phyloP scores from a whole-genome alignment of 2,113 vertebrate genomes.

The Pristiophorus japonicus region DNA sequence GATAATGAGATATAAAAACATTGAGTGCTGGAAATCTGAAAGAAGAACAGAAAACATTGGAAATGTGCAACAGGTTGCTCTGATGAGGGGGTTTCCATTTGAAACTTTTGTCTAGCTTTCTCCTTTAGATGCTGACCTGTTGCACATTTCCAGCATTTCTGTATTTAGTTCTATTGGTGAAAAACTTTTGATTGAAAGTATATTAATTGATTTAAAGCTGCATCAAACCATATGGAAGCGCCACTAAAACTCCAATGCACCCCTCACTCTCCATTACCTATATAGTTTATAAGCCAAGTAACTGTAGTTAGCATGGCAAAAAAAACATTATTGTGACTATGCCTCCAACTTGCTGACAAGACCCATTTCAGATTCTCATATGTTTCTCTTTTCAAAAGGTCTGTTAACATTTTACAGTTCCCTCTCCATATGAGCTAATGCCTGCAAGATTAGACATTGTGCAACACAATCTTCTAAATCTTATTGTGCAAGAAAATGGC shows the following conservation, averaged over 20 bases:
- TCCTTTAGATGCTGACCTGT: neutral
- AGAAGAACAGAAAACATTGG: neutral
- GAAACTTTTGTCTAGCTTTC: neutral
- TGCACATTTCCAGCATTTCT: neutral
- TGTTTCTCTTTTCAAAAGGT: slow-evolving; percentile 32
- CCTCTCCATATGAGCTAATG: slow-evolving; percentile 30
- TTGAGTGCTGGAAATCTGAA: neutral
- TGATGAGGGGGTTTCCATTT: neutral
- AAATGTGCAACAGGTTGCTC: neutral
- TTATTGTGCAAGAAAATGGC: slow-evolving; percentile 27
- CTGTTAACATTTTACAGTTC: slow-evolving; percentile 23
- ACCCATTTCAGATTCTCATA: slow-evolving; percentile 14
- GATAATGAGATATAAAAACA: neutral
- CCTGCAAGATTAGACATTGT: slow-evolving; percentile 30
- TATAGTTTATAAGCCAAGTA: neutral
- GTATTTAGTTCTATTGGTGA: neutral
- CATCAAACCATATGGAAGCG: neutral
- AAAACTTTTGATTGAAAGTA: neutral
- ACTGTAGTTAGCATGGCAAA: neutral
- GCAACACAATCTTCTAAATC: slow-evolving; percentile 15
- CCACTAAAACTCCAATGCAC: neutral
- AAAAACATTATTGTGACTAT: slow-evolving; percentile 25
- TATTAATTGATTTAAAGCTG: neutral
- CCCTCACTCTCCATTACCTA: neutral
- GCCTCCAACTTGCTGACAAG: slow-evolving; percentile 28